Evolutionary conservation across 2,113 vertebrate genomes (phyloP).

Genomic region (Crotalus horridus): DNA sequence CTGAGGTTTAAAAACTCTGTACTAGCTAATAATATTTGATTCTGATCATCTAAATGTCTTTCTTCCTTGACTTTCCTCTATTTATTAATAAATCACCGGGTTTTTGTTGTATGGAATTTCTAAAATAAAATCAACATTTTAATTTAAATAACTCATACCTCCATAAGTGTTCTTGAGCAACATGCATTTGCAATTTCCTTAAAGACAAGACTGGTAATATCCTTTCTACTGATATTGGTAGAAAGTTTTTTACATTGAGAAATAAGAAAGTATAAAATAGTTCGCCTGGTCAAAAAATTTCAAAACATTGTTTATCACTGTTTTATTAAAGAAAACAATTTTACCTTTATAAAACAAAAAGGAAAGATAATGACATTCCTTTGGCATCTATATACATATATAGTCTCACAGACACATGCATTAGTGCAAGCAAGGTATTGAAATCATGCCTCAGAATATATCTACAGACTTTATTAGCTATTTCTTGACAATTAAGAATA

Average conservation of each 20-base stretch:
- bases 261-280: neutral
- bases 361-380: neutral
- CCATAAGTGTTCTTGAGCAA: neutral
- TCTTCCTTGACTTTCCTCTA: too few relatives aligned
- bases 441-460: neutral
- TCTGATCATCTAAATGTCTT: too few relatives aligned
- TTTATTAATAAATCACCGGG: too few relatives aligned
- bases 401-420: neutral
- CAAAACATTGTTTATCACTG: neutral
- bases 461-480: rapidly evolving
- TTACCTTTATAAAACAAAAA: neutral
- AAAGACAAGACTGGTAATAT: too few relatives aligned
- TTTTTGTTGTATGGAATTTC: too few relatives aligned
- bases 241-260: neutral
- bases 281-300: neutral
- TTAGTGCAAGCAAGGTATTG: neutral
- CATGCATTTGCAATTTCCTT: neutral
- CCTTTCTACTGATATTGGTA: too few relatives aligned
- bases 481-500: slow-evolving; percentile 7
- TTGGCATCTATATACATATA: neutral
- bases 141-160: too few relatives aligned
- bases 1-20: too few relatives aligned
- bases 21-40: too few relatives aligned
- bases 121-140: neutral
- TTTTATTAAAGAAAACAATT: neutral